phyloP scores from a whole-genome alignment of 2,888 invertebrate species.

The Leptinotarsa juncta region DNA sequence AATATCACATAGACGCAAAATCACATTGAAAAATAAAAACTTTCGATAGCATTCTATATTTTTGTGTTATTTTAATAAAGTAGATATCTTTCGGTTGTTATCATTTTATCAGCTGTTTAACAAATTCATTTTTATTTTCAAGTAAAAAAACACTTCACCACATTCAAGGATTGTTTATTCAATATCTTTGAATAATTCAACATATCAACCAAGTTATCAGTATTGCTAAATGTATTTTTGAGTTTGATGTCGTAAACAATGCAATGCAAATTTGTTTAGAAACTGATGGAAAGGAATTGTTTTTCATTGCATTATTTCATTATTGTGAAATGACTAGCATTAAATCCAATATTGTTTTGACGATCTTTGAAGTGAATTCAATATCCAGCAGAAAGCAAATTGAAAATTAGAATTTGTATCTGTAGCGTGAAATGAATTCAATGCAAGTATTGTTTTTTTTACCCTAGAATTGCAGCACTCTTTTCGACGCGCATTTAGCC shows the following conservation, averaged over 20 bases:
- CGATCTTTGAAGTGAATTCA: neutral
- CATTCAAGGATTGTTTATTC: slow-evolving; percentile 5
- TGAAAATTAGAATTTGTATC: neutral
- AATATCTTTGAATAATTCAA: neutral
- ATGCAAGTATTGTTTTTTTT: too few relatives aligned
- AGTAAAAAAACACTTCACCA: neutral
- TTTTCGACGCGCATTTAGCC: too few relatives aligned
- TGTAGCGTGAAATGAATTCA: too few relatives aligned
- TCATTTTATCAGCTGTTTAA: slow-evolving; percentile 4
- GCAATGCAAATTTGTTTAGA: neutral
- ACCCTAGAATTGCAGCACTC: too few relatives aligned
- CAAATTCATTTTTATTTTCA: neutral
- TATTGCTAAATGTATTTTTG: neutral
- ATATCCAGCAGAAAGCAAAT: neutral
- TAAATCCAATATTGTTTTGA: neutral
- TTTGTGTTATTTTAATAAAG: neutral
- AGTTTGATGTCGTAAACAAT: slow-evolving; percentile 1
- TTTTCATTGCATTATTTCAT: neutral
- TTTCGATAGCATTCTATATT: neutral
- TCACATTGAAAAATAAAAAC: neutral
- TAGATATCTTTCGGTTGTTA: neutral
- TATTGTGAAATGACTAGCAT: neutral
- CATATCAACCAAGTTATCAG: neutral
- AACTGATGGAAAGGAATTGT: neutral
- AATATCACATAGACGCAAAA: neutral